phyloP scores from a whole-genome alignment of 2,888 invertebrate genomes.

The Luperina testacea region DNA sequence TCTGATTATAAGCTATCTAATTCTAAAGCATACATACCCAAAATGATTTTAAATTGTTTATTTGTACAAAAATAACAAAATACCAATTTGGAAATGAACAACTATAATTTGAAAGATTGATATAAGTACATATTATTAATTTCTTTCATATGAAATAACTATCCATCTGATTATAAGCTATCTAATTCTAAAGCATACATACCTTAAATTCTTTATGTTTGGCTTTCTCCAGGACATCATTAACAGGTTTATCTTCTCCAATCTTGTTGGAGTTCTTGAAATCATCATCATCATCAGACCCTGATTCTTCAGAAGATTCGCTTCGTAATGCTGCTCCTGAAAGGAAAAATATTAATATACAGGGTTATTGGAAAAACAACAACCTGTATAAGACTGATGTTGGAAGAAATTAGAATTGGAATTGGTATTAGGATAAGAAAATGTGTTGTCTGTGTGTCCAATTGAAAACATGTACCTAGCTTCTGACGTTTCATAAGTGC shows the following conservation, averaged over 20 bases:
- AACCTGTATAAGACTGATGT: not conserved
- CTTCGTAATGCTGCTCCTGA: conserved; percentile 76
- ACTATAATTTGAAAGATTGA: not conserved
- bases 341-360: conserved; percentile 28
- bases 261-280: conserved; percentile 82
- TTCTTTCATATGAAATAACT: no score
- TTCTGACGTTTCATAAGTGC: no score
- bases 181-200: not conserved
- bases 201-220: conserved; percentile 87
- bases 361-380: no score
- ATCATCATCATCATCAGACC: conserved; percentile 83
- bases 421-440: not conserved
- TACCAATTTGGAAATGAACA: not conserved
- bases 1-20: not conserved
- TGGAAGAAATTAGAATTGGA: not conserved
- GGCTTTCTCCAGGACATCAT: conserved; percentile 83
- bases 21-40: conserved; percentile 69
- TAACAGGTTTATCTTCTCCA: conserved; percentile 81
- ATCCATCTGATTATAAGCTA: not conserved
- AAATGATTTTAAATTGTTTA: no score
- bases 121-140: no score
- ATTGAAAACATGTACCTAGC: no score
- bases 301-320: conserved; percentile 83
- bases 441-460: no score
- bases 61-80: not conserved